Evolutionary conservation across 2,888 invertebrate genomes (phyloP), one percentile per base, ranked within the genome.

Genomic region (Tuta absoluta): DNA sequence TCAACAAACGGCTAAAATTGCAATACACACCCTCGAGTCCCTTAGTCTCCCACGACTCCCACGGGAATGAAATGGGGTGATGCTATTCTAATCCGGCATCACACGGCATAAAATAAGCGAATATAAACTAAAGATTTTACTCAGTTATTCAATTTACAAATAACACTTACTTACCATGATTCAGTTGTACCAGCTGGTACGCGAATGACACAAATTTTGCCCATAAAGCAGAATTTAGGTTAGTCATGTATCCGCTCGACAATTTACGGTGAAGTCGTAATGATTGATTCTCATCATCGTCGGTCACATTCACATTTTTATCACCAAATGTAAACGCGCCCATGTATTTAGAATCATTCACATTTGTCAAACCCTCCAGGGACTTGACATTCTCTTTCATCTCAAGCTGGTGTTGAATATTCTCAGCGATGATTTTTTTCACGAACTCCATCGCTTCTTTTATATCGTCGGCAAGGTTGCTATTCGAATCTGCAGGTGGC

Each of bases 161-260:
- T 14, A 41, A 19, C n/a, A 17, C 8, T 58, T 38, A n/a, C 75
- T 76, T 71, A 89, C 90, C 90, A 63, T 85, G 86, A 67, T 87
- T 87, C 17, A 86, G 72, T 68, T 85, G 81, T 61, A 86, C 79
- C 11, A 87, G 72, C 75, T 89, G 85, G 71, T 87, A 87, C 8
- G 91, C 88, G 68, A 89, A 89, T 3, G 85, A 81, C 12, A 91
- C 90, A 49, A 91, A 69, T 68, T 82, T 85, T 0, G 86, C 78
- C 91, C 91, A 91, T 63, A 87, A 72, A 14, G 74, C 68, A 33
- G 77, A 67, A 8, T 82, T 38, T 64, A 77, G 77, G 62, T 76
- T 33, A 0, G 5, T 41, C 38, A 23, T 38, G 14, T 57, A 7
- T 38, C 2, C 14, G 14, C 10, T 5, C 2, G 12, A 23, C 21